Evolutionary conservation across 2,113 vertebrate genomes (phyloP).

Genomic region (Lucifuga dentata): DNA sequence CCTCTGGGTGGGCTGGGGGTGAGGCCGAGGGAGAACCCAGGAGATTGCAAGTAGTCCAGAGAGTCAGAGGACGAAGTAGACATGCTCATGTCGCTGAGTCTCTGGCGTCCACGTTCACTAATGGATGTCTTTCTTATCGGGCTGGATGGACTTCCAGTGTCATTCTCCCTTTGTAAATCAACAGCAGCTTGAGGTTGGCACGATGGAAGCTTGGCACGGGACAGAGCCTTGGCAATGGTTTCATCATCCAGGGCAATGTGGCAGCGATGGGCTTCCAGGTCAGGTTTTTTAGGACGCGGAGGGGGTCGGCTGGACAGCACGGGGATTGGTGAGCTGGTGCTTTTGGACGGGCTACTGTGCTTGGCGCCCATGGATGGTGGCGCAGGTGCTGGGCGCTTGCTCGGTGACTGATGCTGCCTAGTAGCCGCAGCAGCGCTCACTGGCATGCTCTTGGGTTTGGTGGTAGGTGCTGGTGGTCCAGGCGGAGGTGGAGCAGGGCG

Average conservation of each 20-base stretch:
- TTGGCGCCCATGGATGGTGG: constrained; percentile 65
- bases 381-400: constrained; percentile 46
- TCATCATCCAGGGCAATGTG: constrained; percentile 81
- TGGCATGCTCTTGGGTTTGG: constrained; percentile 83
- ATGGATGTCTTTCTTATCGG: background rate
- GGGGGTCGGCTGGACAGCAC: constrained; percentile 82
- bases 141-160: constrained; percentile 4
- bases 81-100: constrained; percentile 93
- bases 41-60: constrained; percentile 87
- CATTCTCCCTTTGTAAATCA: constrained; percentile 8
- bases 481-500: constrained; percentile 84
- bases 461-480: constrained; percentile 55
- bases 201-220: constrained; percentile 76
- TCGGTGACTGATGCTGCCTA: constrained; percentile 43
- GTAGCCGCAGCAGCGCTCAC: constrained; percentile 67
- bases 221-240: constrained; percentile 77
- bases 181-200: constrained; percentile 35
- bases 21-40: constrained; percentile 85
- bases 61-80: constrained; percentile 95
- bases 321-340: constrained; percentile 80
- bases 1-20: constrained; percentile 77
- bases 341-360: constrained; percentile 70
- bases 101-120: constrained; percentile 82
- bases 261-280: constrained; percentile 81
- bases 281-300: constrained; percentile 84